Conservation (phyloP, 2,888 invertebrate genomes). For the Ephialtes manifestator region DNA sequence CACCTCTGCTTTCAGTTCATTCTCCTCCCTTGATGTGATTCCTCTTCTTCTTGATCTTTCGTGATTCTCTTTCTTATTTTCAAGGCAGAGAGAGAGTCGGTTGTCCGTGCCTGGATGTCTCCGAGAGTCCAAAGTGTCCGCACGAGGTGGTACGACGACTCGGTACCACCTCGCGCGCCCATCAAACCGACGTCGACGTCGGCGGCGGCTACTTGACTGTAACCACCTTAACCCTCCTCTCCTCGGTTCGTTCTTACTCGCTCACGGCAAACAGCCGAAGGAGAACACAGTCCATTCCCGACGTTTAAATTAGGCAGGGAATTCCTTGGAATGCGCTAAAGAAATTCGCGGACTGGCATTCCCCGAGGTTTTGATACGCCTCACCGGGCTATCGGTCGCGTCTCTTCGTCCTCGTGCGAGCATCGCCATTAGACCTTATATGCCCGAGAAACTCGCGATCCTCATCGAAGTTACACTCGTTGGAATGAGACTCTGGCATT, state of each 20-base stretch:
- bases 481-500: slow-evolving; percentile 43
- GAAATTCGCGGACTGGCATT: slow-evolving; percentile 81
- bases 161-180: slow-evolving; percentile 66
- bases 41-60: slow-evolving; percentile 33
- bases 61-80: slow-evolving; percentile 21
- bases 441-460: slow-evolving; percentile 56
- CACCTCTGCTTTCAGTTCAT: slow-evolving; percentile 56
- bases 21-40: slow-evolving; percentile 31
- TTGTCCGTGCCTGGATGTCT: slow-evolving; percentile 65
- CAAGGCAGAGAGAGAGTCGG: neutral
- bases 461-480: slow-evolving; percentile 30
- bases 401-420: slow-evolving; percentile 58
- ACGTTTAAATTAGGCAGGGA: slow-evolving; percentile 85
- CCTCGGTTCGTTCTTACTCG: neutral
- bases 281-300: slow-evolving; percentile 67
- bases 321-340: slow-evolving; percentile 83
- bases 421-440: slow-evolving; percentile 67
- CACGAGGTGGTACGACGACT: slow-evolving; percentile 67
- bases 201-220: slow-evolving; percentile 43
- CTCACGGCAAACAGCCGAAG: slow-evolving; percentile 68
- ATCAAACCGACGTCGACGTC: slow-evolving; percentile 57
- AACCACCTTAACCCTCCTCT: slow-evolving; percentile 16
- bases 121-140: slow-evolving; percentile 64
- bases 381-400: slow-evolving; percentile 77
- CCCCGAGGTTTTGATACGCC: slow-evolving; percentile 82